Evolutionary conservation across 2,113 vertebrate species (phyloP).

Genomic region (Turnix velox): DNA sequence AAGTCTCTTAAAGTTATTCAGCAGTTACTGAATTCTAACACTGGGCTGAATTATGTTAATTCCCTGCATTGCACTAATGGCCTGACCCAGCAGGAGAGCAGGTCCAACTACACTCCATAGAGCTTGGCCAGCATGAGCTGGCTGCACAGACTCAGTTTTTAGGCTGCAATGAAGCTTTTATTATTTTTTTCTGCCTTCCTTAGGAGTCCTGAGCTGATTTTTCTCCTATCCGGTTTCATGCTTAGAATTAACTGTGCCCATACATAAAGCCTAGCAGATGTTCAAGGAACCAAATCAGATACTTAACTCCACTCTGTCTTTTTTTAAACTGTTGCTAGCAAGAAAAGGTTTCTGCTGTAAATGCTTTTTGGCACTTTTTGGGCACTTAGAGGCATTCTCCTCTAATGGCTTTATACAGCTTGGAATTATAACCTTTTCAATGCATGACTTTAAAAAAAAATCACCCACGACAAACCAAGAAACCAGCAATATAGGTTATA

Average conservation of each 20-base stretch:
- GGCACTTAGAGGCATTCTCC: neutral
- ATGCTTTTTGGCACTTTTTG: neutral
- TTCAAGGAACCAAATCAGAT: neutral
- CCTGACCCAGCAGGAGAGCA: neutral
- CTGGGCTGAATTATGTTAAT: neutral
- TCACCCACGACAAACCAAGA: neutral
- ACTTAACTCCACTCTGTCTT: neutral
- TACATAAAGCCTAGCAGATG: constrained; percentile 13
- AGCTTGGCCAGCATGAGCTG: neutral
- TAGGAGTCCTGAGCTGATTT: neutral
- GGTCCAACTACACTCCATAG: neutral
- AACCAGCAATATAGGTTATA: neutral
- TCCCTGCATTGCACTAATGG: neutral
- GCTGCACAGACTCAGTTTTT: neutral
- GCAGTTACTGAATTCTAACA: neutral
- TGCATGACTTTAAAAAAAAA: neutral
- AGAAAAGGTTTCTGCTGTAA: neutral
- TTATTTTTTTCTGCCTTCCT: neutral
- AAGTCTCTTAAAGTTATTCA: neutral
- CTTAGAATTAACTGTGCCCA: neutral
- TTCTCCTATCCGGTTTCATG: constrained; percentile 1
- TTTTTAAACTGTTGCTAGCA: neutral
- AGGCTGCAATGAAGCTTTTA: neutral
- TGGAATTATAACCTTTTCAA: neutral
- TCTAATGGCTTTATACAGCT: neutral